Conservation (phyloP, 2,113 vertebrate species). For the Haemorhous mexicanus region DNA sequence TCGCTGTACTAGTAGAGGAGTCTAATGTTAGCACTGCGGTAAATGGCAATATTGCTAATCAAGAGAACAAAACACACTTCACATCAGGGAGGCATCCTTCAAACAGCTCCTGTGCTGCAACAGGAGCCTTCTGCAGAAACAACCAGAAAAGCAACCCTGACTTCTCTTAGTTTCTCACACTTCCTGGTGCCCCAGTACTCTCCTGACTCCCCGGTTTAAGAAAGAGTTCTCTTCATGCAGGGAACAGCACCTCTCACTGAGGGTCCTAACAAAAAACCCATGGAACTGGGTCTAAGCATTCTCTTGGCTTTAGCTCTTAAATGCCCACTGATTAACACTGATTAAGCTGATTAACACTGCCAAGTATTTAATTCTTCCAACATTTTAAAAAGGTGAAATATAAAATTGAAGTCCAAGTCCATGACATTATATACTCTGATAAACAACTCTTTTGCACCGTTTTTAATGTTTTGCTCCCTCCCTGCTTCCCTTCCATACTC, state of each 20-base stretch:
- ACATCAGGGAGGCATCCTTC: neutral
- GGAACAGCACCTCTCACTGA: neutral
- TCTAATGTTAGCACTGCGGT: neutral
- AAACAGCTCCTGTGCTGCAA: neutral
- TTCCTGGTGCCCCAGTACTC: neutral
- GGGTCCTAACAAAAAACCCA: neutral
- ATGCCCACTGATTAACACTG: neutral
- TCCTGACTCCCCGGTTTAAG: neutral
- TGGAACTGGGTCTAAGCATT: neutral
- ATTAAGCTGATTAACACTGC: neutral
- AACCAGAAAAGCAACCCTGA: neutral
- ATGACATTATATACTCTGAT: neutral
- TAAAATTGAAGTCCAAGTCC: neutral
- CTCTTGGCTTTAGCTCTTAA: neutral
- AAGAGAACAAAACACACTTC: neutral
- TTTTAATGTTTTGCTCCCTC: neutral
- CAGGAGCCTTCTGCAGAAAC: neutral
- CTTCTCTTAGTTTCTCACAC: neutral
- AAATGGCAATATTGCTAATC: neutral
- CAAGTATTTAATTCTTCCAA: neutral
- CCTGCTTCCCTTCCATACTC: neutral
- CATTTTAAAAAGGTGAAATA: neutral
- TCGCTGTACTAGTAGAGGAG: neutral
- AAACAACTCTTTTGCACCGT: neutral
- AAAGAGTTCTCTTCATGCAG: neutral